Conservation (phyloP, 2,888 invertebrate species). For the Melikaiella ostensackeni region DNA sequence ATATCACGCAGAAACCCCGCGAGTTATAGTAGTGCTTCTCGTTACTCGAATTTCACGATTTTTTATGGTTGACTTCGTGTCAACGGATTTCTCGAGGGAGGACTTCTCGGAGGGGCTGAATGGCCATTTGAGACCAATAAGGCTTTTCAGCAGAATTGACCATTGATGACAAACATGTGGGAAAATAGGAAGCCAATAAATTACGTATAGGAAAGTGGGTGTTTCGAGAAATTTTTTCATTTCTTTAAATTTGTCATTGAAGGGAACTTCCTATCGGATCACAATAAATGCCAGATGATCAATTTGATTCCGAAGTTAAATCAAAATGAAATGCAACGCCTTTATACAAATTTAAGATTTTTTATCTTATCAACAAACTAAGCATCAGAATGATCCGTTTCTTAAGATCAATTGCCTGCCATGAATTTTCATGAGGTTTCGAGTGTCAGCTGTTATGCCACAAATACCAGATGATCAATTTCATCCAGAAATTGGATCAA, state of each 20-base stretch:
- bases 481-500: no score
- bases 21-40: not conserved
- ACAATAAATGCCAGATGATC: no score
- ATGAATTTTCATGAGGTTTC: no score
- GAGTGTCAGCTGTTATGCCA: no score
- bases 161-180: constrained; percentile 18
- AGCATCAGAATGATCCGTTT: no score
- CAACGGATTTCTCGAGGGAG: not conserved
- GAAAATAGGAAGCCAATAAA: constrained; percentile 1
- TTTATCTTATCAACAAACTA: no score
- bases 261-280: no score
- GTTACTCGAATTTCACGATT: constrained; percentile 21
- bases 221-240: not conserved
- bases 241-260: not conserved
- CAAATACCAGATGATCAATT: no score
- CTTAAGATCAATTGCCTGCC: no score
- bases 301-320: no score
- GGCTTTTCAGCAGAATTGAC: not conserved
- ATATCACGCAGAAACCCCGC: not conserved
- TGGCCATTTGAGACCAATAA: not conserved
- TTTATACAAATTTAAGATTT: no score
- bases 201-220: not conserved
- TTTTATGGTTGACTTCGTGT: constrained; percentile 2
- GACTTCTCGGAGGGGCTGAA: not conserved
- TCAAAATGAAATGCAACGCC: no score